Conservation (phyloP, 1,140 invertebrate species). For the Philotrypesis tridentata region DNA sequence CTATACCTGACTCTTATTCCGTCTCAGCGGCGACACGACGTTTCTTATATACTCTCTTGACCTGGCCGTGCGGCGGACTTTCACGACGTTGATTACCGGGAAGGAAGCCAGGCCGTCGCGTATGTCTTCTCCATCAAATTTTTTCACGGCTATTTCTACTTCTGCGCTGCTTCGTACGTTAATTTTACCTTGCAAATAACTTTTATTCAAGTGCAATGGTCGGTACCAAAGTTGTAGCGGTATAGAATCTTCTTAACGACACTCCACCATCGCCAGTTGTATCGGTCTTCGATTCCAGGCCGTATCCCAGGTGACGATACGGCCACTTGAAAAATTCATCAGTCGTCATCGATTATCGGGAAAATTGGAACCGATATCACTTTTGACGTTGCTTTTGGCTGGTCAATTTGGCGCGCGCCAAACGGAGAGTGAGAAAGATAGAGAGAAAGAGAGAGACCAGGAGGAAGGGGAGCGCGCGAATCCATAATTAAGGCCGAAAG, state of each 20-base stretch:
- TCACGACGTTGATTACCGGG: neutral
- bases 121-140: too few species aligned
- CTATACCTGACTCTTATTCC: neutral
- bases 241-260: neutral
- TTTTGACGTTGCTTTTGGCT: neutral
- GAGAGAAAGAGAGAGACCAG: neutral
- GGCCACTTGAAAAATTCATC: neutral
- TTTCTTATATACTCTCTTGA: neutral
- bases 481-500: constrained; percentile 30
- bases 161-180: too few species aligned
- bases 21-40: neutral
- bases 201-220: too few species aligned
- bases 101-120: neutral
- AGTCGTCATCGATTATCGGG: neutral
- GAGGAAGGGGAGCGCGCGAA: too few species aligned
- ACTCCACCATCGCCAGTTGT: neutral
- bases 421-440: neutral
- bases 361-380: constrained; percentile 7
- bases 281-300: neutral
- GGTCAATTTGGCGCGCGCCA: neutral
- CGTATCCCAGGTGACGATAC: neutral
- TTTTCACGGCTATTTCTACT: too few species aligned
- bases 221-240: too few species aligned
- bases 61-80: neutral
- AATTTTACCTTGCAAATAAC: too few species aligned